Conservation (phyloP, 2,113 vertebrate genomes). For the Nipponia nippon region DNA sequence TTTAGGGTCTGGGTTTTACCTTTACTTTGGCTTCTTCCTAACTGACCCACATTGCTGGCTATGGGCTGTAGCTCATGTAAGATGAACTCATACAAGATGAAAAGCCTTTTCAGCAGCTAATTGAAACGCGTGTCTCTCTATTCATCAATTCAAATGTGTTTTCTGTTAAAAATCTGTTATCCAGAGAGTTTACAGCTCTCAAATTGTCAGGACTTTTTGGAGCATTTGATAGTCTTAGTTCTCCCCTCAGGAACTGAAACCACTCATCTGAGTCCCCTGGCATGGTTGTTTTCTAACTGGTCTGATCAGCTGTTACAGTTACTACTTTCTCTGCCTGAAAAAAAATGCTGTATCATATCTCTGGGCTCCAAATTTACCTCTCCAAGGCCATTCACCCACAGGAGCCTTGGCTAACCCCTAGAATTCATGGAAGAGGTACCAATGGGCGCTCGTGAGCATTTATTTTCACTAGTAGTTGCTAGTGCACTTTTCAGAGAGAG, state of each 20-base stretch:
- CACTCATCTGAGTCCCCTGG: rapidly evolving
- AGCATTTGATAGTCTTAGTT: not conserved
- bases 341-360: not conserved
- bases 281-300: not conserved
- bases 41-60: not conserved
- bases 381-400: not conserved
- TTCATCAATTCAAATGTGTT: not conserved
- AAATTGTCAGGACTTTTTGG: not conserved
- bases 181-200: not conserved
- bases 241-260: not conserved
- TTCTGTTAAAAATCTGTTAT: not conserved
- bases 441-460: not conserved
- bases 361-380: not conserved
- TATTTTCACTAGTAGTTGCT: not conserved
- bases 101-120: not conserved
- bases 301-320: not conserved
- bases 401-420: not conserved
- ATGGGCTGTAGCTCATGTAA: not conserved
- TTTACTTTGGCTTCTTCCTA: not conserved
- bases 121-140: not conserved
- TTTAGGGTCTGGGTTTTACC: not conserved
- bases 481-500: not conserved
- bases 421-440: not conserved
- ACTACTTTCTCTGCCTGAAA: not conserved
- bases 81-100: not conserved